These are phyloP conservation scores for Eupithecia subumbrata DNA, from an alignment of 2,888 invertebrate genomes.

Conservation along the genomic window DNA sequence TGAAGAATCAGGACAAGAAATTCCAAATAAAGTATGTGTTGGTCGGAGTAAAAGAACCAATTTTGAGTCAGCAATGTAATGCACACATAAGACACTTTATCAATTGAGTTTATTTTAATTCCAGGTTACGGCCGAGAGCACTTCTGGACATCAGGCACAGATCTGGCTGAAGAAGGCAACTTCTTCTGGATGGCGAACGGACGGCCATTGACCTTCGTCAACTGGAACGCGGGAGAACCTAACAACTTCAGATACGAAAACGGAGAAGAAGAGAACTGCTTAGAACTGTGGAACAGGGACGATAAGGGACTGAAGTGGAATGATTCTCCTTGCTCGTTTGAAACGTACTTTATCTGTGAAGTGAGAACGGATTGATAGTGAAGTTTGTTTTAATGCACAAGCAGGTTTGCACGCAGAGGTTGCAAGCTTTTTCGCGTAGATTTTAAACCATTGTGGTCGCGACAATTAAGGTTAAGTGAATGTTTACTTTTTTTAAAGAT, in stretches of 20 bases:
- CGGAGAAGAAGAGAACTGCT: slow-evolving; percentile 95
- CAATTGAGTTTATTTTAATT: slow-evolving; percentile 46
- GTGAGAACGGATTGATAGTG: slow-evolving; percentile 83
- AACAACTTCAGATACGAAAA: slow-evolving; percentile 97
- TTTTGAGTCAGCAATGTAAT: too few relatives aligned
- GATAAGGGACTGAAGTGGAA: slow-evolving; percentile 97
- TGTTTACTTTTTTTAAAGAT: not conserved
- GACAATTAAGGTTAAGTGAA: not conserved
- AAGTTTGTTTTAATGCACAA: not conserved
- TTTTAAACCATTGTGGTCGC: not conserved
- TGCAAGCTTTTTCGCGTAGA: not conserved
- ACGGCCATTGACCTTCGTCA: slow-evolving; percentile 93
- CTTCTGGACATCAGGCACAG: slow-evolving; percentile 97
- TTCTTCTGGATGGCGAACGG: slow-evolving; percentile 98
- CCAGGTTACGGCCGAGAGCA: slow-evolving; percentile 94
- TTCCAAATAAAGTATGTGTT: too few relatives aligned
- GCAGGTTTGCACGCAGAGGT: not conserved
- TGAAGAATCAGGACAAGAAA: too few relatives aligned
- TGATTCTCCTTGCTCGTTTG: slow-evolving; percentile 96
- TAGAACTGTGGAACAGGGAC: slow-evolving; percentile 96
- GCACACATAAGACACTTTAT: not conserved
- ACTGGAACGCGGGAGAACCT: slow-evolving; percentile 97
- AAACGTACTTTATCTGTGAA: slow-evolving; percentile 96
- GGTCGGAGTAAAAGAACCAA: too few relatives aligned
- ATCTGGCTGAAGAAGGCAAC: slow-evolving; percentile 94